Evolutionary conservation across 1,140 invertebrate genomes (phyloP).

Genomic region (Drosophila littoralis): DNA sequence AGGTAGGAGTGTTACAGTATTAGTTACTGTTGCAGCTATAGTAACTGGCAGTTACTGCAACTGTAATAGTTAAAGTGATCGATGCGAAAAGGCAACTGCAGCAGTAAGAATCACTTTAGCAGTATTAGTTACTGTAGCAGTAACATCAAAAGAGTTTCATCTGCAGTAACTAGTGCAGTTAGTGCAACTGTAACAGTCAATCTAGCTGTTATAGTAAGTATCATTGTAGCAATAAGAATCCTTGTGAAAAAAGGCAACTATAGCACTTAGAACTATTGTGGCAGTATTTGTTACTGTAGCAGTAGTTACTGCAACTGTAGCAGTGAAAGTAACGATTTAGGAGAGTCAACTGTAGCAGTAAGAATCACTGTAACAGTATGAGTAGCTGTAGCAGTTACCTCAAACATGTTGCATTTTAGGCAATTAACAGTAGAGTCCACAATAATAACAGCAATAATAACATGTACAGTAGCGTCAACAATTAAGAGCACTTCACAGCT

Average conservation of each 20-base stretch:
- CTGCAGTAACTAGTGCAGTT: too few species aligned
- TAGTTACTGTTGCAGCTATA: background rate
- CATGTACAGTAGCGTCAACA: background rate
- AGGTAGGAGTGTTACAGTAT: too few species aligned
- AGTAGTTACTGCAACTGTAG: slow-evolving; percentile 14
- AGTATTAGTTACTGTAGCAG: background rate
- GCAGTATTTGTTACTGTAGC: too few species aligned
- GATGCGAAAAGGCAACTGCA: too few species aligned
- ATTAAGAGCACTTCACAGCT: too few species aligned
- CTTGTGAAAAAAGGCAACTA: too few species aligned
- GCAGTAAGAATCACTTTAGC: too few species aligned
- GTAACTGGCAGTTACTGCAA: too few species aligned
- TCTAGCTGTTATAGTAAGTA: too few species aligned
- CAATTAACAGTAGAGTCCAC: background rate
- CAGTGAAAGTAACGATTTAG: background rate
- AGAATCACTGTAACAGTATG: background rate
- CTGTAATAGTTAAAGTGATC: background rate
- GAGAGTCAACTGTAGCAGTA: slow-evolving; percentile 4
- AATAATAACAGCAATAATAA: background rate
- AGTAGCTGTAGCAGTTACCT: background rate
- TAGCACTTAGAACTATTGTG: background rate
- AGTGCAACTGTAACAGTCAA: too few species aligned
- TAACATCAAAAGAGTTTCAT: background rate
- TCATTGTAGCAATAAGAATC: too few species aligned
- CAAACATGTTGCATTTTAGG: background rate